These are phyloP conservation scores for Rhipidura dahli DNA, from an alignment of 2,113 vertebrate species.

Conservation along the genomic window DNA sequence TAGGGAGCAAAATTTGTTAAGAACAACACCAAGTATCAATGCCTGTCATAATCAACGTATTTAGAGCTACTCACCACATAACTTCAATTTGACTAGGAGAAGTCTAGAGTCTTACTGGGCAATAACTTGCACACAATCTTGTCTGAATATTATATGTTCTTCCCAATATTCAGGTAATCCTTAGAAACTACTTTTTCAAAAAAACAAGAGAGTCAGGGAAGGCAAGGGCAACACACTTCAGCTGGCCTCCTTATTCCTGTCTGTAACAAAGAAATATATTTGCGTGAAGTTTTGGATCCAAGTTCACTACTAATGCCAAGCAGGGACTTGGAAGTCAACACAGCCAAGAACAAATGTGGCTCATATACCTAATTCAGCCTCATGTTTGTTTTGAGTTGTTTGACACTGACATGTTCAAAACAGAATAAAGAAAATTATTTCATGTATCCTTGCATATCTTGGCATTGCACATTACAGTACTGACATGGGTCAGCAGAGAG, in stretches of 20 bases:
- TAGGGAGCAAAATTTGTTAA: background rate
- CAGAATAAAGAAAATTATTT: background rate
- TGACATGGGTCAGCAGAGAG: background rate
- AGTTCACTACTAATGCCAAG: background rate
- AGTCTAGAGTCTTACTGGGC: background rate
- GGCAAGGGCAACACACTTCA: background rate
- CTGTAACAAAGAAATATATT: background rate
- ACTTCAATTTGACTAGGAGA: background rate
- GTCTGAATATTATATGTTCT: background rate
- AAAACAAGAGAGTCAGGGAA: background rate
- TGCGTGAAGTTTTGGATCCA: background rate
- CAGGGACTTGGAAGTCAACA: background rate
- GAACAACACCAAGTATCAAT: background rate
- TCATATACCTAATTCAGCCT: background rate
- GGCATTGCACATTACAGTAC: background rate
- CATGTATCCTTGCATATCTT: background rate
- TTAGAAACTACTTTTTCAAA: background rate
- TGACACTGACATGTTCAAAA: background rate
- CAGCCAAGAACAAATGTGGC: background rate
- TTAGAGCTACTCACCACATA: background rate
- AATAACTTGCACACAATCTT: background rate
- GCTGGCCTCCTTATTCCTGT: background rate
- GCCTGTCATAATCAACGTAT: background rate
- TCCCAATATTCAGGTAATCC: background rate
- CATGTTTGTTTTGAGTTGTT: background rate